These are phyloP conservation scores for Oophaga sylvatica DNA, from an alignment of 2,797 vertebrate species.

Conservation along the genomic window DNA sequence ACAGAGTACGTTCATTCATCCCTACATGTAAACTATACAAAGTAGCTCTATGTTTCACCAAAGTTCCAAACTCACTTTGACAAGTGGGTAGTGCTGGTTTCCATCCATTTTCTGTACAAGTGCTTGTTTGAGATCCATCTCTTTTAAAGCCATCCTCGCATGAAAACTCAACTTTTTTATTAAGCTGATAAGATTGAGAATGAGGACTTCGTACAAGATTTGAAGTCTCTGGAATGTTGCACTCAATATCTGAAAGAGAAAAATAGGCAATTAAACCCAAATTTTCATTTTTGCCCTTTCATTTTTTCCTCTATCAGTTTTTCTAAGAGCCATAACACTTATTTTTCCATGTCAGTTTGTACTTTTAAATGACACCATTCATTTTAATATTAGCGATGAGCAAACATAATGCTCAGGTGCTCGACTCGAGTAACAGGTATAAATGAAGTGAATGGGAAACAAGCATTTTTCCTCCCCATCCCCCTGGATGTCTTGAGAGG, in stretches of 20 bases:
- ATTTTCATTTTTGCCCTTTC: not conserved
- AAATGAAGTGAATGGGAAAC: too few species aligned
- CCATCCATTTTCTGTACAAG: not conserved
- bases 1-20: too few species aligned
- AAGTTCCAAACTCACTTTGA: conserved; percentile 8
- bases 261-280: not conserved
- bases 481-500: too few species aligned
- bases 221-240: not conserved
- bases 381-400: too few species aligned
- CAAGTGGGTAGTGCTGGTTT: conserved; percentile 1
- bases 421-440: too few species aligned
- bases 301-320: too few species aligned
- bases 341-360: too few species aligned
- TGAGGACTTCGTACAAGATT: not conserved
- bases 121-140: not conserved
- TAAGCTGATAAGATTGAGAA: rapidly evolving
- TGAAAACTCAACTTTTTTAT: not conserved
- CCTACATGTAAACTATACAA: not conserved
- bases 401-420: too few species aligned
- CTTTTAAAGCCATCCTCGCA: not conserved
- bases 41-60: not conserved
- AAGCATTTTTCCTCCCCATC: too few species aligned
- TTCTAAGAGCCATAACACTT: too few species aligned
- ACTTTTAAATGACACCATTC: too few species aligned
- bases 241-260: conserved; percentile 18